A percentile compares a stretch with the other conserved stretches of the same genome.
Conservation (phyloP, 2,888 invertebrate species). For the Priapulus caudatus region DNA sequence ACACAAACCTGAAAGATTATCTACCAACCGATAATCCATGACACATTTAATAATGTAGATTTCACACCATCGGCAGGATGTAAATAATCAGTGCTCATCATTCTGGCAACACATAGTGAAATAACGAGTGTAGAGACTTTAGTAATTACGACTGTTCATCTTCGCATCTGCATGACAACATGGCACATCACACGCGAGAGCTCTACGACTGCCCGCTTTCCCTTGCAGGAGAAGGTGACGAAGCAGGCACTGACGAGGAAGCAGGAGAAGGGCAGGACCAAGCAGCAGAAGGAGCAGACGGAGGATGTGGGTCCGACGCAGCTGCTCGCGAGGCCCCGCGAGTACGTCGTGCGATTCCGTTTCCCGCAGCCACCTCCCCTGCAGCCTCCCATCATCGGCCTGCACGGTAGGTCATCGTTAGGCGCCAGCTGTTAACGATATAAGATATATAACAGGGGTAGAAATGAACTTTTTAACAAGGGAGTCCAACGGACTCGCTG, state of each 20-base stretch:
- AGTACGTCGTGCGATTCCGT: slow-evolving; percentile 92
- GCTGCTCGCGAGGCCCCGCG: slow-evolving; percentile 75
- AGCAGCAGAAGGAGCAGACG: slow-evolving; percentile 59
- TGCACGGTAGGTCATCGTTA: slow-evolving; percentile 61
- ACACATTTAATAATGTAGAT: not conserved
- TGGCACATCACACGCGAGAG: too few relatives aligned
- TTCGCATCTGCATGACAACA: too few relatives aligned
- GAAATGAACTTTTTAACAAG: too few relatives aligned
- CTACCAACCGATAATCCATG: too few relatives aligned
- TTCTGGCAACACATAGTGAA: too few relatives aligned
- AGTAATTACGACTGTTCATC: too few relatives aligned
- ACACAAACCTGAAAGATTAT: not conserved
- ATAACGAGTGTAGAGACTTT: too few relatives aligned
- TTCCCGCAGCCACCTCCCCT: slow-evolving; percentile 94
- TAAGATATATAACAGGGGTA: too few relatives aligned
- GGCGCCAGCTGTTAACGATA: too few relatives aligned
- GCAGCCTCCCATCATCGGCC: slow-evolving; percentile 89
- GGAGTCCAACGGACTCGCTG: too few relatives aligned
- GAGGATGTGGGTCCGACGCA: slow-evolving; percentile 68
- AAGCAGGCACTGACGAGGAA: slow-evolving; percentile 81
- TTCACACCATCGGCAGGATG: not conserved
- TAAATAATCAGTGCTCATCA: too few relatives aligned
- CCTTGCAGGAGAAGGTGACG: slow-evolving; percentile 63
- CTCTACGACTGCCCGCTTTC: too few relatives aligned
- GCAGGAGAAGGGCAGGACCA: slow-evolving; percentile 56